These are phyloP conservation scores for Poeciliopsis infans DNA, from an alignment of 2,797 vertebrate genomes.

Conservation along the genomic window DNA sequence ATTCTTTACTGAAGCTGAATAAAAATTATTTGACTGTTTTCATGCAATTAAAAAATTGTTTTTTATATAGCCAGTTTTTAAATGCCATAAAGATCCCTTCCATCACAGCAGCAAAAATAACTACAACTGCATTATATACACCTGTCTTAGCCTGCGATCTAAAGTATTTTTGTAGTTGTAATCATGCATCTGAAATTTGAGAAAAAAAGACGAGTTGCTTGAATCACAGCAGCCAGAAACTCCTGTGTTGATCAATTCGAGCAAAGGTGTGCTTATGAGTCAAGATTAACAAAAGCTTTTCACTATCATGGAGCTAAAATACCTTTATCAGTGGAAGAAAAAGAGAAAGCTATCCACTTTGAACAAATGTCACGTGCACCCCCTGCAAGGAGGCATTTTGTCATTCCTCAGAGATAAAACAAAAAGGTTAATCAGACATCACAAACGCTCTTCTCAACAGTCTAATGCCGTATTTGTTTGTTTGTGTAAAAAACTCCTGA, in stretches of 20 bases:
- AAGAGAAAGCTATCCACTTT: background rate
- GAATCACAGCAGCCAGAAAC: constrained; percentile 34
- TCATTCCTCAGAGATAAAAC: constrained; percentile 49
- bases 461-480: constrained; percentile 34
- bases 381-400: constrained; percentile 38
- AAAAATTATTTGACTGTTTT: background rate
- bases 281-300: constrained; percentile 62
- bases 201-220: constrained; percentile 10
- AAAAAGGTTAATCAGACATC: constrained; percentile 57
- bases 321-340: constrained; percentile 29
- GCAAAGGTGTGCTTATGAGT: constrained; percentile 45
- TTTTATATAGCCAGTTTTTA: background rate
- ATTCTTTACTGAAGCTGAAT: background rate
- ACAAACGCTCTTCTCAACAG: constrained; percentile 28
- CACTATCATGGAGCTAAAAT: constrained; percentile 26
- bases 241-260: constrained; percentile 58
- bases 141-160: background rate
- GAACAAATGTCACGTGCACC: constrained; percentile 49
- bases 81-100: background rate
- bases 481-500: constrained; percentile 42
- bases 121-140: background rate
- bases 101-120: background rate
- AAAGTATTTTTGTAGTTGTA: background rate
- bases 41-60: background rate
- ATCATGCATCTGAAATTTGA: constrained; percentile 2